These are phyloP conservation scores for Epinephelus moara DNA, from an alignment of 2,113 vertebrate species.

Conservation along the genomic window DNA sequence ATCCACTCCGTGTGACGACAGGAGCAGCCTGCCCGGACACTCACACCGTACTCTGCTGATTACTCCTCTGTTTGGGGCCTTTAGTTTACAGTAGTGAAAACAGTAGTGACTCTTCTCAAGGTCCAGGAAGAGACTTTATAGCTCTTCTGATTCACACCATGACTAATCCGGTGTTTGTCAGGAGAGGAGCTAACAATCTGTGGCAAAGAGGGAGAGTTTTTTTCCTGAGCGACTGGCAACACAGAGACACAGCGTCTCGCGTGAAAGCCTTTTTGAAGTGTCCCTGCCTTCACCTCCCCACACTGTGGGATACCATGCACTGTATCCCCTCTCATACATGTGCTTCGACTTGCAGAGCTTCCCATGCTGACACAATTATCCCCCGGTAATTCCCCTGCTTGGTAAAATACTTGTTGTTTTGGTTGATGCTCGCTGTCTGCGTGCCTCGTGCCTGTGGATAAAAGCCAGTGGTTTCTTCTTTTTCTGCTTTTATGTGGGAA, in stretches of 20 bases:
- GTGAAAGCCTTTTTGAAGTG: constrained; percentile 52
- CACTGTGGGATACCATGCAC: constrained; percentile 12
- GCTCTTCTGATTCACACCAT: constrained; percentile 34
- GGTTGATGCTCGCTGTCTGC: constrained; percentile 30
- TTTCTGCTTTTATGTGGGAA: constrained; percentile 62
- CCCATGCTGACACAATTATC: constrained; percentile 58
- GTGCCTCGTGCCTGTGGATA: constrained; percentile 29
- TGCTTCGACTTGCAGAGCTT: constrained; percentile 17
- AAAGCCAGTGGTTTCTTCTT: constrained; percentile 42
- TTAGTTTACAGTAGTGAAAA: constrained; percentile 46
- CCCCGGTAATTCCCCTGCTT: constrained; percentile 23
- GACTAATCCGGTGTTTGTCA: constrained; percentile 46
- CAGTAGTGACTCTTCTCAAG: constrained; percentile 32
- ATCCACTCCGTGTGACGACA: constrained; percentile 59
- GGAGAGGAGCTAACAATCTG: constrained; percentile 12
- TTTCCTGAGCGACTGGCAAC: constrained; percentile 34
- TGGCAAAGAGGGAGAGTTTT: constrained; percentile 10
- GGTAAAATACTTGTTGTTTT: constrained; percentile 26
- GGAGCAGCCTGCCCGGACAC: constrained; percentile 39
- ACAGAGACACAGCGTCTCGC: constrained; percentile 22
- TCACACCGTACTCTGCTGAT: constrained; percentile 40
- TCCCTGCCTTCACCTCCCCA: constrained; percentile 21
- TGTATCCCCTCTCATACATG: constrained; percentile 12
- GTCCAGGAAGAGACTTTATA: constrained; percentile 29
- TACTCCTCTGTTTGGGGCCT: constrained; percentile 13